phyloP scores from a whole-genome alignment of 64 coral and sea anemone species.

The Montipora sp. region DNA sequence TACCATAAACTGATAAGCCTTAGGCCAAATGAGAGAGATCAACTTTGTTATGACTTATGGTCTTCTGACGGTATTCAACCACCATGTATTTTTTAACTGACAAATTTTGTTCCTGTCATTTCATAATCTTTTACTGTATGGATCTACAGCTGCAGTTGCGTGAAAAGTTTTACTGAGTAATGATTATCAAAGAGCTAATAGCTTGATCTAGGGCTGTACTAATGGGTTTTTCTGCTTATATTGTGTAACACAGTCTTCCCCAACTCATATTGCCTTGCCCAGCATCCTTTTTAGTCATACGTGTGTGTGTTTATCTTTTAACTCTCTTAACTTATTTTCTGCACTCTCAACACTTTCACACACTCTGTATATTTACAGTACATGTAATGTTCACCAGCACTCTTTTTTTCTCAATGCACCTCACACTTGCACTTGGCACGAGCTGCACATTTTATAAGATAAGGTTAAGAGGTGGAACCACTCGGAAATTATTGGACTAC shows the following conservation, averaged over 20 bases:
- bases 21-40: too few relatives aligned
- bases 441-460: too few relatives aligned
- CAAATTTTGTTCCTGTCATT: too few relatives aligned
- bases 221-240: background rate
- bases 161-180: too few relatives aligned
- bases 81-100: too few relatives aligned
- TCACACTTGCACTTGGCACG: background rate
- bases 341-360: background rate
- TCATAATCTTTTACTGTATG: background rate
- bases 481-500: background rate
- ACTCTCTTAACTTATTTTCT: background rate
- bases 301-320: conserved; percentile 23
- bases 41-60: too few relatives aligned
- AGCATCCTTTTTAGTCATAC: conserved; percentile 31
- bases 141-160: too few relatives aligned
- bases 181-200: background rate
- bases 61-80: too few relatives aligned
- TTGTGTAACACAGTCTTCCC: background rate
- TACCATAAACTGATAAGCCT: too few relatives aligned
- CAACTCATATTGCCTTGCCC: conserved; percentile 30
- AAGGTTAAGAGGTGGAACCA: too few relatives aligned
- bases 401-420: background rate
- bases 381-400: background rate
- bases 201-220: background rate
- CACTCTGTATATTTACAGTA: background rate